Evolutionary conservation across 64 coral and sea anemone genomes (phyloP), one percentile per base, ranked within the genome.

Genomic region (Stichodactyla mertensii): DNA sequence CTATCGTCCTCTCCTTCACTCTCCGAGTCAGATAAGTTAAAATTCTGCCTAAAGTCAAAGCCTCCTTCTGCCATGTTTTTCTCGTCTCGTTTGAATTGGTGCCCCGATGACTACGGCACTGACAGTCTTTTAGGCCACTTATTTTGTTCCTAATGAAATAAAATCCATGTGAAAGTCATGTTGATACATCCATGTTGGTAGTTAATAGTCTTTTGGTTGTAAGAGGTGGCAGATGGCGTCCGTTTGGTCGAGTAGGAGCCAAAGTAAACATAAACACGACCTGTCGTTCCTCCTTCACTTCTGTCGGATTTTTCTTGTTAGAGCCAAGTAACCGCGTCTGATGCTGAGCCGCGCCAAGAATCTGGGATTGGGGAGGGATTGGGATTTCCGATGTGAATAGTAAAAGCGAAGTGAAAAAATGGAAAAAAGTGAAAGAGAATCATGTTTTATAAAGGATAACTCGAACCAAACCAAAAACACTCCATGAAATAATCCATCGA

Each of bases 1-100:
- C 83, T 59, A 20, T 85, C 60, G 19, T 85, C 83, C n/a, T 85
- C 83, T 62, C 60, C 83, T 58, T 85, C 83, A 57, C 83, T 85
- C 19, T 85, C 83, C 6, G 60, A 85, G 60, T 85, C 83, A 61
- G 83, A 85, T 11, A 57, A 57, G 83, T 64, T 85, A 85, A 31
- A 61, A 85, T 85, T 85, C 83, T 64, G 55, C 83, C 60, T 64
- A 13, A 61, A 85, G 55, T 85, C 31, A 26, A 85, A 61, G 56
- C 82, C 82, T 22, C 83, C 83, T 85, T 85, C 83, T 18, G 83
- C 83, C 83, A 85, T 85, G 6, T 14, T 36, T 6, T 14, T 59
- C 9, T 6, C 45, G 83, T 85, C 23, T 85, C 54, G 55, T 31
- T 61, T 45, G 36, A 6, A 11, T 74, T 74, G 69, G 69, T 31